These are phyloP conservation scores for Ptiloglossa arizonensis DNA, from an alignment of 1,140 invertebrate genomes.

Conservation along the genomic window DNA sequence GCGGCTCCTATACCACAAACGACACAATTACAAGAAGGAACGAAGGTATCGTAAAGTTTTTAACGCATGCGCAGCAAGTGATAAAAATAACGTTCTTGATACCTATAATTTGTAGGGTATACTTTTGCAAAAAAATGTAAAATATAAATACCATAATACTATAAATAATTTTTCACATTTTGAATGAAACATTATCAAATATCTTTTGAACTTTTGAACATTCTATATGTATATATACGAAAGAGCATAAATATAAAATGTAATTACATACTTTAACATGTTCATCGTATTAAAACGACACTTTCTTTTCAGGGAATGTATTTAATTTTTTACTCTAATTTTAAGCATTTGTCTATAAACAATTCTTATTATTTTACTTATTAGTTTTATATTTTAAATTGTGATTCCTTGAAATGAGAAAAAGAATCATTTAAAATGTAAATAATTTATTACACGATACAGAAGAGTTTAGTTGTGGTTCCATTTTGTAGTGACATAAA, in stretches of 20 bases:
- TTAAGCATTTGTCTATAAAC: no score
- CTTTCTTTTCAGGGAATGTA: not conserved
- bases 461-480: not conserved
- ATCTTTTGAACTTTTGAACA: no score
- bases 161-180: no score
- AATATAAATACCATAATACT: not conserved
- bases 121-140: not conserved
- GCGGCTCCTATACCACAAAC: conserved; percentile 12
- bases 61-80: conserved; percentile 4
- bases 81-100: not conserved
- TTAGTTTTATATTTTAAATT: not conserved
- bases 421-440: not conserved
- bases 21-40: not conserved
- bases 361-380: not conserved
- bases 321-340: not conserved
- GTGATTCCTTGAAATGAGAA: not conserved
- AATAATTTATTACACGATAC: not conserved
- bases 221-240: not conserved
- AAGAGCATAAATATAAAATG: not conserved
- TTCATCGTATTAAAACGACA: not conserved
- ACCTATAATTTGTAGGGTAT: not conserved
- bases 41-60: not conserved
- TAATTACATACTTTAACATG: not conserved
- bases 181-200: no score
- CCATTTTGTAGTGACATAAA: not conserved